Evolutionary conservation across 2,113 vertebrate species (phyloP).

Genomic region (Lutjanus erythropterus): DNA sequence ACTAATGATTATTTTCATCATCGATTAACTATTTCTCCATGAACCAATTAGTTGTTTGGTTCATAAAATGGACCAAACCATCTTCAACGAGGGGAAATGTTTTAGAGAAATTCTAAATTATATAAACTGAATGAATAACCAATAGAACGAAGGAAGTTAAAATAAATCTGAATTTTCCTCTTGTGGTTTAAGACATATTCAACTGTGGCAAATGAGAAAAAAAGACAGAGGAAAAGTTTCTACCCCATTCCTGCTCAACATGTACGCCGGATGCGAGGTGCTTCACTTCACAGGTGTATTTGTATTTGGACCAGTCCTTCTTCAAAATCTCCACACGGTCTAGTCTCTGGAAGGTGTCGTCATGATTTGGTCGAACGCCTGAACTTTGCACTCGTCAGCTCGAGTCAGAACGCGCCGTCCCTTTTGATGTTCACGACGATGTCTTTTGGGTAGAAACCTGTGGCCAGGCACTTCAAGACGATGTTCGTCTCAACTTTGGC

Average conservation of each 20-base stretch:
- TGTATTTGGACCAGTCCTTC: accelerated
- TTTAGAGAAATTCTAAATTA: too few species aligned
- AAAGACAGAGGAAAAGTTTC: too few species aligned
- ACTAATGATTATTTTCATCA: too few species aligned
- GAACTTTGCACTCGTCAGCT: neutral
- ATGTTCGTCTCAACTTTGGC: neutral
- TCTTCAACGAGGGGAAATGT: too few species aligned
- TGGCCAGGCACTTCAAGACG: conserved; percentile 67
- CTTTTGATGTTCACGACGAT: conserved; percentile 31
- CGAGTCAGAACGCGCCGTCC: neutral
- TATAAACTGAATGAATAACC: too few species aligned
- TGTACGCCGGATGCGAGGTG: accelerated
- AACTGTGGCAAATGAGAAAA: too few species aligned
- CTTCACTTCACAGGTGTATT: conserved; percentile 50
- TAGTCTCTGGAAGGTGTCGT: conserved; percentile 59
- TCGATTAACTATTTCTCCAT: too few species aligned
- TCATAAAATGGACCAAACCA: too few species aligned
- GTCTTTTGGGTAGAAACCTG: conserved; percentile 65
- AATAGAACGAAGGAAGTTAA: too few species aligned
- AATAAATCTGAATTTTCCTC: too few species aligned
- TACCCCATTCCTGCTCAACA: neutral
- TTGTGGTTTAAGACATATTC: too few species aligned
- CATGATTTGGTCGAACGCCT: conserved; percentile 45
- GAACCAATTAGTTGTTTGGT: too few species aligned
- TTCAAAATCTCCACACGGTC: conserved; percentile 47